Conservation (phyloP, 2,888 invertebrate genomes). For the Apomyelois bistriatella region DNA sequence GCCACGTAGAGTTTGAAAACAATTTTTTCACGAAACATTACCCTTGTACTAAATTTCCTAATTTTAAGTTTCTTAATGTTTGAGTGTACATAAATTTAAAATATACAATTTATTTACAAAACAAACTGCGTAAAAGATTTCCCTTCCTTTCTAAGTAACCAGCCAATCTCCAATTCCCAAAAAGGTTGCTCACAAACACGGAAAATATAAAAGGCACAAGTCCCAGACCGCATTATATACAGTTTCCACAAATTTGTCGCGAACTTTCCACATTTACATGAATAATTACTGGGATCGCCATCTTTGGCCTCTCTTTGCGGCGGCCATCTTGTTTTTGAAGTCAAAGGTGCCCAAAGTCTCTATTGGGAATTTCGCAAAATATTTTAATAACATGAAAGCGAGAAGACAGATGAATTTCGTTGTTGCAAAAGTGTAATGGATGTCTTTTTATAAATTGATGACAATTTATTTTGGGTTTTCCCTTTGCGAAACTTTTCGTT, state of each 20-base stretch:
- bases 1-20: too few relatives aligned
- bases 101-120: neutral
- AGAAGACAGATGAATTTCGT: neutral
- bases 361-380: slow-evolving; percentile 10
- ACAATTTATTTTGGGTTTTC: neutral
- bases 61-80: too few relatives aligned
- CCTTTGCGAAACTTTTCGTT: neutral
- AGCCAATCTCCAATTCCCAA: neutral
- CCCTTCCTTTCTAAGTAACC: neutral
- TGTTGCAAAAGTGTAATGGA: neutral
- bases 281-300: slow-evolving; percentile 37
- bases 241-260: slow-evolving; percentile 30
- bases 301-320: slow-evolving; percentile 20
- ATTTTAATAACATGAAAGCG: slow-evolving; percentile 1
- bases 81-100: too few relatives aligned
- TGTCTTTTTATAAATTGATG: neutral
- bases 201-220: slow-evolving; percentile 17
- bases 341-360: slow-evolving; percentile 16
- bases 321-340: slow-evolving; percentile 12
- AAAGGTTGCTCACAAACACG: slow-evolving; percentile 5
- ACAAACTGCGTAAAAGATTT: neutral
- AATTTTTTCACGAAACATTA: too few relatives aligned
- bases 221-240: slow-evolving; percentile 16
- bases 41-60: too few relatives aligned
- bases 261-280: slow-evolving; percentile 40